Evolutionary conservation across 2,888 invertebrate species (phyloP).

Genomic region (Mimumesa dahlbomi): DNA sequence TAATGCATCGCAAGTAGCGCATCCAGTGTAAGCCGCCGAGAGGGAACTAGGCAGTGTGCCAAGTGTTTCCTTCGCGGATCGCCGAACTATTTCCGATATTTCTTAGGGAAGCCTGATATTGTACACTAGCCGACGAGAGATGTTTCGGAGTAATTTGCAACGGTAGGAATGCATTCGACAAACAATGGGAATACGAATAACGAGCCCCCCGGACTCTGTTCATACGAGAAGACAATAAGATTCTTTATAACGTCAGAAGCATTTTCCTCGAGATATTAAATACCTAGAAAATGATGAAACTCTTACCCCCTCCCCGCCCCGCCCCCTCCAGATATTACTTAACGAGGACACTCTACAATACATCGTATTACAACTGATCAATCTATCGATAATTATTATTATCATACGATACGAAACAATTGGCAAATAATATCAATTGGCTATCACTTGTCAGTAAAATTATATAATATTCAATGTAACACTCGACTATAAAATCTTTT

Average conservation of each 20-base stretch:
- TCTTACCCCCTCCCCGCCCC: no score
- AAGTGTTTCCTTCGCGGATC: conserved; percentile 61
- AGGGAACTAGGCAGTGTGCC: conserved; percentile 53
- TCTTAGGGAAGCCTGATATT: conserved; percentile 53
- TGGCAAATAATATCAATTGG: no score
- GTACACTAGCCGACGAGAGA: conserved; percentile 42
- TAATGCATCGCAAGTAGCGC: conserved; percentile 59
- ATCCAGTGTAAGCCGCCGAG: conserved; percentile 47
- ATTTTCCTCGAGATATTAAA: conserved; percentile 54
- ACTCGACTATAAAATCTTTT: no score
- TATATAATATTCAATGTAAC: no score
- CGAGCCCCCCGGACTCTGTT: conserved; percentile 49
- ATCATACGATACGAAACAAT: no score
- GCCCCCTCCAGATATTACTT: conserved; percentile 28
- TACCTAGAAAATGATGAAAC: conserved; percentile 29
- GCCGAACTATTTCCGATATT: conserved; percentile 62
- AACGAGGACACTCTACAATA: conserved; percentile 49
- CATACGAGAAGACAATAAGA: conserved; percentile 47
- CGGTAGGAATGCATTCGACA: conserved; percentile 44
- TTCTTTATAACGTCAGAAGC: conserved; percentile 50
- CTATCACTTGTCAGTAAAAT: no score
- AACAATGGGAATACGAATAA: conserved; percentile 46
- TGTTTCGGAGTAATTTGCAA: conserved; percentile 53
- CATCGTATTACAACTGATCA: no score
- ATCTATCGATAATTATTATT: no score